These are phyloP conservation scores for Petrosia ficiformis DNA, from an alignment of 37 sponge, comb jelly and placozoan genomes.

Conservation along the genomic window DNA sequence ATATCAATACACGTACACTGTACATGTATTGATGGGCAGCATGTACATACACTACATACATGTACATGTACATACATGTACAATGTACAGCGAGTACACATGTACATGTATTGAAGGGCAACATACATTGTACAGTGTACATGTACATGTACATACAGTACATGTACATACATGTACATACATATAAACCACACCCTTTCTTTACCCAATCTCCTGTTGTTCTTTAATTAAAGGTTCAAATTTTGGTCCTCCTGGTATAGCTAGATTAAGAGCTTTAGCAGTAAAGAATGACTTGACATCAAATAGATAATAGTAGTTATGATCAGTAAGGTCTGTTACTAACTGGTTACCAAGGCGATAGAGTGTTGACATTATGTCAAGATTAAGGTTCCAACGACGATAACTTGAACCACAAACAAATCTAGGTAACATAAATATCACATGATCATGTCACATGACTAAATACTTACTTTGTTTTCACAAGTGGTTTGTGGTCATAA, in stretches of 20 bases:
- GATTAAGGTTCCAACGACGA: slow-evolving; percentile 84
- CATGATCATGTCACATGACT: neutral
- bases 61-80: too few relatives aligned
- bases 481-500: slow-evolving; percentile 93
- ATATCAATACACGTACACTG: too few relatives aligned
- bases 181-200: too few relatives aligned
- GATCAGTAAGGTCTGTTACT: slow-evolving; percentile 95
- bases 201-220: slow-evolving; percentile 57
- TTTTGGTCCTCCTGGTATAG: slow-evolving; percentile 99
- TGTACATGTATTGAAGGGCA: neutral
- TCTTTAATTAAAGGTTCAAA: slow-evolving; percentile 98
- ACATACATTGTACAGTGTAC: too few relatives aligned
- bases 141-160: too few relatives aligned
- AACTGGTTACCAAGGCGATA: slow-evolving; percentile 99
- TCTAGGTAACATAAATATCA: slow-evolving; percentile 26
- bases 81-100: too few relatives aligned
- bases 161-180: too few relatives aligned
- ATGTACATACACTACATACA: too few relatives aligned
- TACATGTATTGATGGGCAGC: too few relatives aligned
- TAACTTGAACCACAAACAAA: slow-evolving; percentile 91
- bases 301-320: slow-evolving; percentile 98
- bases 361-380: slow-evolving; percentile 92
- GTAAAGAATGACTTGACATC: slow-evolving; percentile 99
- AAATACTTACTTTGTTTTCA: slow-evolving; percentile 69
- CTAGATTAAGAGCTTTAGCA: slow-evolving; percentile 97